Conservation (phyloP, 2,113 vertebrate genomes). For the Pachypanchax playfairii region DNA sequence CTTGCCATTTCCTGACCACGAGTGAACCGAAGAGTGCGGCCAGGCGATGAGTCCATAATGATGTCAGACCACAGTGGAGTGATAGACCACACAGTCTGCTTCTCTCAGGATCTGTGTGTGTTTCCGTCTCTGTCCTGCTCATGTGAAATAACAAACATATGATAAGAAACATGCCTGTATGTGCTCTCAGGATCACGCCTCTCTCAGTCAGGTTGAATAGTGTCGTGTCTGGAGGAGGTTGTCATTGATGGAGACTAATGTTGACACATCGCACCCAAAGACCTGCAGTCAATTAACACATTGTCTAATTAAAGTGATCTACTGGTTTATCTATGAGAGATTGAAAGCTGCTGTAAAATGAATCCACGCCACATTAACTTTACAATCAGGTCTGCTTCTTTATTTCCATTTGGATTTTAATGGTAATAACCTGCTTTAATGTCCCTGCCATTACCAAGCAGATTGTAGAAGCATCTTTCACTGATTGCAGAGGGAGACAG, state of each 20-base stretch:
- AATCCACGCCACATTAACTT: conserved; percentile 70
- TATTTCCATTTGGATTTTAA: conserved; percentile 71
- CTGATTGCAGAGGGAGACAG: conserved; percentile 14
- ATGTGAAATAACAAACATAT: neutral
- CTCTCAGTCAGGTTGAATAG: conserved; percentile 21
- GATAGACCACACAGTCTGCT: conserved; percentile 15
- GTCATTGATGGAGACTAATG: conserved; percentile 73
- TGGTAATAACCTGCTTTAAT: conserved; percentile 67
- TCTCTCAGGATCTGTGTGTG: neutral
- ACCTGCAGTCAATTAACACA: conserved; percentile 79
- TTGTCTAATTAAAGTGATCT: conserved; percentile 82
- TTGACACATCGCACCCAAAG: conserved; percentile 71
- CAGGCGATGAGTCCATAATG: conserved; percentile 50
- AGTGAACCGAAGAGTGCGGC: conserved; percentile 16
- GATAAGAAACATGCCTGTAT: neutral
- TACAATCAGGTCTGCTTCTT: conserved; percentile 62
- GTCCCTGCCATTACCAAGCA: conserved; percentile 46
- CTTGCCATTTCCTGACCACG: conserved; percentile 58
- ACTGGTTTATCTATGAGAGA: conserved; percentile 69
- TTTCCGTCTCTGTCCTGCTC: conserved; percentile 5
- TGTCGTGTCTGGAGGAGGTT: conserved; percentile 38
- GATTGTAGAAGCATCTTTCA: conserved; percentile 56
- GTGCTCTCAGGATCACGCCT: conserved; percentile 41
- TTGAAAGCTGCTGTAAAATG: conserved; percentile 66
- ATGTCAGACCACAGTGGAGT: conserved; percentile 59